Conservation (phyloP, 2,797 vertebrate genomes). For the Paedocypris micromegethes region DNA sequence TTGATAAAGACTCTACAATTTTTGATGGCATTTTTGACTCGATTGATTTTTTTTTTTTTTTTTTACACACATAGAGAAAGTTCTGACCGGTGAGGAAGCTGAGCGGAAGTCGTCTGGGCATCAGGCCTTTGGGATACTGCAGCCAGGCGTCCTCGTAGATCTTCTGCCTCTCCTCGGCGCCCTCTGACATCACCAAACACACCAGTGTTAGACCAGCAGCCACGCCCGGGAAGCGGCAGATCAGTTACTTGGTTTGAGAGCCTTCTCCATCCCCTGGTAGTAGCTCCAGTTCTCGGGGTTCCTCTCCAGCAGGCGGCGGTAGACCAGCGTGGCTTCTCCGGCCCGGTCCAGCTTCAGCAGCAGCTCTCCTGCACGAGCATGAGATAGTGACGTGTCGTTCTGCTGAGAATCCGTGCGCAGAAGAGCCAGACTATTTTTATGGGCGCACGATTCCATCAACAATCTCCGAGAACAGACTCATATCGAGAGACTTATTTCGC, state of each 20-base stretch:
- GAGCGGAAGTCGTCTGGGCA: conserved; percentile 89
- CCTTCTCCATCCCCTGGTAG: conserved; percentile 90
- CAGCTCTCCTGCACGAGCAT: conserved; percentile 78
- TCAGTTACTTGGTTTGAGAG: conserved; percentile 83
- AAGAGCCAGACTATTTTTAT: too few relatives aligned
- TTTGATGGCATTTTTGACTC: too few relatives aligned
- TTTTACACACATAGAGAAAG: too few relatives aligned
- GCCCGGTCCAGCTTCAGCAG: conserved; percentile 83
- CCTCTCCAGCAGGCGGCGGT: conserved; percentile 85
- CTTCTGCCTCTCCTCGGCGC: conserved; percentile 83
- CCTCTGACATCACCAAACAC: conserved; percentile 61
- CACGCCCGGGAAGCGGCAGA: too few relatives aligned
- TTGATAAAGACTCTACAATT: too few relatives aligned
- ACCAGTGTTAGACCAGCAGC: too few relatives aligned
- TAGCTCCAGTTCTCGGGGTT: conserved; percentile 98
- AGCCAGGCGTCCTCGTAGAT: conserved; percentile 94
- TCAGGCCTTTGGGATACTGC: conserved; percentile 90
- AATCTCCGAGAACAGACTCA: too few relatives aligned
- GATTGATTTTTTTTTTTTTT: too few relatives aligned
- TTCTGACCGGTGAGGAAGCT: conserved; percentile 85
- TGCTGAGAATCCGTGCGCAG: too few relatives aligned
- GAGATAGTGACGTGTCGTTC: too few relatives aligned
- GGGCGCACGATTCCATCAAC: too few relatives aligned
- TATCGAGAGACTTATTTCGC: too few relatives aligned
- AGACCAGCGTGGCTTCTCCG: conserved; percentile 87